phyloP scores from a whole-genome alignment of 2,888 invertebrate species.

The Conchocele bisecta region DNA sequence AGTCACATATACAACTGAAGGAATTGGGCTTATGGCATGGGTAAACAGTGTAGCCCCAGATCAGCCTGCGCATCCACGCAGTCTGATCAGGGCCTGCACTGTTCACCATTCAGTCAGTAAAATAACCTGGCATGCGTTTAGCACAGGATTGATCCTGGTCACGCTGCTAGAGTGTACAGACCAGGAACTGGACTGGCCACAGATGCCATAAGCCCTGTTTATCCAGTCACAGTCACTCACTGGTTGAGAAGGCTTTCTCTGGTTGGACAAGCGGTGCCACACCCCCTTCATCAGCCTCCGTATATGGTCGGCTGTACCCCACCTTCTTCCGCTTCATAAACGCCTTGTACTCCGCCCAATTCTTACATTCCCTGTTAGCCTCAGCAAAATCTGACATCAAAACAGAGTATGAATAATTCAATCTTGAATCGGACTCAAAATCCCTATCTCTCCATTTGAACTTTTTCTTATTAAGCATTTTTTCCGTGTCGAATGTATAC shows the following conservation, averaged over 20 bases:
- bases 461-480: constrained; percentile 56
- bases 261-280: constrained; percentile 75
- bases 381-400: constrained; percentile 32
- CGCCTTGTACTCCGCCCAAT: constrained; percentile 78
- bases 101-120: too few species aligned
- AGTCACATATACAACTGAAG: too few species aligned
- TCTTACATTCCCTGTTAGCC: constrained; percentile 58
- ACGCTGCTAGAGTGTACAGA: too few species aligned
- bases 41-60: too few species aligned
- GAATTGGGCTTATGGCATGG: too few species aligned
- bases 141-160: too few species aligned
- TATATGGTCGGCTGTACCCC: constrained; percentile 60
- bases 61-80: too few species aligned
- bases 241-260: constrained; percentile 63
- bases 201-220: too few species aligned
- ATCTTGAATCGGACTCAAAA: constrained; percentile 25
- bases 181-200: too few species aligned
- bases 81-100: too few species aligned
- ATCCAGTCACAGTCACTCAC: constrained; percentile 35
- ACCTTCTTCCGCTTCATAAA: too few species aligned
- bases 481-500: constrained; percentile 56
- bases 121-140: too few species aligned
- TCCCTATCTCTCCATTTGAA: constrained; percentile 19
- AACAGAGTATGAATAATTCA: constrained; percentile 69
- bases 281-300: constrained; percentile 64